Evolutionary conservation across 2,797 vertebrate genomes (phyloP), one percentile per base, ranked within the genome.

Genomic region (Micrastur ruficollis): DNA sequence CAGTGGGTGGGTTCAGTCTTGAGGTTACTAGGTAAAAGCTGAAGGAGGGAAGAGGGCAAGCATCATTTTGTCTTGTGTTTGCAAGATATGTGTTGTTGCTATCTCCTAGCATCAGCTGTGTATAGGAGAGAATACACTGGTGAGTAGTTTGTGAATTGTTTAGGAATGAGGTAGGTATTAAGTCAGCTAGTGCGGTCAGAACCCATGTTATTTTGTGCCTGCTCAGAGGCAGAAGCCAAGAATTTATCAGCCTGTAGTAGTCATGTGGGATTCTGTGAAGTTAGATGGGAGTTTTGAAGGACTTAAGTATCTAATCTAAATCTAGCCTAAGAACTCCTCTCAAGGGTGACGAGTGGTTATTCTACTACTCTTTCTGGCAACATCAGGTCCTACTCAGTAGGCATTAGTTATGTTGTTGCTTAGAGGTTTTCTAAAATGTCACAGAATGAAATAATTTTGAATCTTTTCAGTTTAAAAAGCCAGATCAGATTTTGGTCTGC

Each of bases 21-120:
- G 25, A 21, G 26, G 9, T 83, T 70, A 7, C 47, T 53, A 71
- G 31, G 26, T 86, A 74, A 59, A 52, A 81, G 36, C 27, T 44
- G 49, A n/a, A 74, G 32, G 47, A 83, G 12, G 38, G 32, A 61
- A 40, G 58, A 75, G 14, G 67, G 20, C n/a, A 76, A 70, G 8
- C 17, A 38, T 4, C 2, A 4, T 14, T 86, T 73, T 55, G 32
- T 74, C 67, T 58, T 78, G 80, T 32, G 8, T 59, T 74, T 89
- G 38, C 11, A 52, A 59, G 44, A 8, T 44, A 15, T 0, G 0
- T 27, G 14, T 21, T 47, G 38, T 44, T 86, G 49, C 1, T 58
- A 6, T 25, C 22, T 63, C 20, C n/a, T 14, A 42, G 27, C 9
- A 49, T 56, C n/a, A 19, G 4, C 49, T 65, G 14, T 2, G 1